Percentiles rank a stretch among this genome's conserved stretches.
These are phyloP conservation scores for Darevskia nairensis DNA, from an alignment of 2,797 vertebrate genomes.

Conservation along the genomic window DNA sequence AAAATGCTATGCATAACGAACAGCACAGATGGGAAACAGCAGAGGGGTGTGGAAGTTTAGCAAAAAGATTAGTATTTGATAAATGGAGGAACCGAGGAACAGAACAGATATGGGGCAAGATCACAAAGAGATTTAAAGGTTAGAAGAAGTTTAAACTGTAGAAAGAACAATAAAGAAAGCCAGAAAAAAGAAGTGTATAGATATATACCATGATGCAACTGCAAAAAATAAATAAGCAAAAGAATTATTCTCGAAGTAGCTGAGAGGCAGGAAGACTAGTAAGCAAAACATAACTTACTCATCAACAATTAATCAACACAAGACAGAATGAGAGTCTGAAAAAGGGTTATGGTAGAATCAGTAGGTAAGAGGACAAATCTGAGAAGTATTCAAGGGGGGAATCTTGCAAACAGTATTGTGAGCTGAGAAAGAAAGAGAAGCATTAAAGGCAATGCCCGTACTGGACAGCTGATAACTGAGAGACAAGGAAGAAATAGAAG, in stretches of 20 bases:
- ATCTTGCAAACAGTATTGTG: background rate
- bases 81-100: background rate
- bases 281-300: background rate
- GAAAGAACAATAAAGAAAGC: background rate
- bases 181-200: background rate
- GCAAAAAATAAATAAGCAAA: background rate
- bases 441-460: background rate
- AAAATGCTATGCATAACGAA: background rate
- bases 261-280: background rate
- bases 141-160: background rate
- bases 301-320: background rate
- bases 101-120: background rate
- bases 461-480: background rate
- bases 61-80: conserved; percentile 1
- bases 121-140: background rate
- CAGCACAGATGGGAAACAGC: background rate
- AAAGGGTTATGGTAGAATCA: background rate
- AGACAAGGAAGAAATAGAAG: background rate
- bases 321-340: background rate
- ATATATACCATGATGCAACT: background rate
- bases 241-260: background rate
- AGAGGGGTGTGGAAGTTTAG: background rate
- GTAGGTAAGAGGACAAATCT: background rate
- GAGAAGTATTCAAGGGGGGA: background rate
- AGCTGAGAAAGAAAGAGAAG: background rate